These are phyloP conservation scores for Apamea sordens DNA, from an alignment of 2,888 invertebrate species.

Conservation along the genomic window DNA sequence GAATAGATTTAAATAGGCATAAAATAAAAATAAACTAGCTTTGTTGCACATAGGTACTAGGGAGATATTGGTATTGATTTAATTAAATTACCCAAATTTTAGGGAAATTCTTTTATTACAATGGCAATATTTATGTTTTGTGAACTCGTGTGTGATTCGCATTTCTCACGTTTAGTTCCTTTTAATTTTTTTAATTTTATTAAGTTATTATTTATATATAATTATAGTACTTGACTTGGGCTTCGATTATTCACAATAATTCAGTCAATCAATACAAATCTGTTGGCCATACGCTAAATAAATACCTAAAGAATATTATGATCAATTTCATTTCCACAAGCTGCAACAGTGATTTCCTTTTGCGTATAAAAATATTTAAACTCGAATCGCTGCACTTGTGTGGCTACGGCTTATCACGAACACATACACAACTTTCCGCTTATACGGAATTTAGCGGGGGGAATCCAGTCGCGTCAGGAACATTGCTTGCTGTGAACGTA, in stretches of 20 bases:
- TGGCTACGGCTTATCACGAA: slow-evolving; percentile 20
- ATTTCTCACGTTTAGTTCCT: neutral
- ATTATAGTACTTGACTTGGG: neutral
- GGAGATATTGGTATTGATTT: neutral
- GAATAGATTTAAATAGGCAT: neutral
- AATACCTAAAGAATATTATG: neutral
- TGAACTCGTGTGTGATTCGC: neutral
- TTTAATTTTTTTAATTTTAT: neutral
- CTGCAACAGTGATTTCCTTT: neutral
- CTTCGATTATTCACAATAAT: neutral
- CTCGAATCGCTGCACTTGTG: neutral
- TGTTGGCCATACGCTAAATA: neutral
- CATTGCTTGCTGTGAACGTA: slow-evolving; percentile 22
- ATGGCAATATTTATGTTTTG: slow-evolving; percentile 10
- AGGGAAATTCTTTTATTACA: slow-evolving; percentile 4
- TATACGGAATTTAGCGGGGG: slow-evolving; percentile 46
- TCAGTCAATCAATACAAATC: neutral
- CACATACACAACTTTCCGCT: slow-evolving; percentile 10
- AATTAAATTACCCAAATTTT: slow-evolving; percentile 15
- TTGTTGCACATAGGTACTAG: no score
- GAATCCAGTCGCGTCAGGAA: slow-evolving; percentile 38
- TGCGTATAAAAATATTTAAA: neutral
- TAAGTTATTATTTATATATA: neutral
- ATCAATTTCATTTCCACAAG: neutral
- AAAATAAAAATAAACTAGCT: neutral